A percentile compares a stretch with the other conserved stretches of the same genome.
These are phyloP conservation scores for Cydia splendana DNA, from an alignment of 1,140 invertebrate genomes.

Conservation along the genomic window DNA sequence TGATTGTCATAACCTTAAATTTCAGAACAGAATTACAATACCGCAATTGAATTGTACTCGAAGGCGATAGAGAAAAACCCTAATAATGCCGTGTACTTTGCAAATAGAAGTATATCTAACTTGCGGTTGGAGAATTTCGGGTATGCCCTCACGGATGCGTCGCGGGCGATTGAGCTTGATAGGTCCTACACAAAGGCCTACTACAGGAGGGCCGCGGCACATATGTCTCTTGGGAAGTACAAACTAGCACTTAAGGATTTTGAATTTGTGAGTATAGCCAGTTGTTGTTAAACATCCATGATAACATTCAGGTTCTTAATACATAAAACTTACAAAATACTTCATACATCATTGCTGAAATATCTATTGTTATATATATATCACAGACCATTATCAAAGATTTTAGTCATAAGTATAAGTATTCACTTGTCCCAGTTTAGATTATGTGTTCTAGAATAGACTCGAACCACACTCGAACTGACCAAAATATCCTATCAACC, in stretches of 20 bases:
- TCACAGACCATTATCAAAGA: not conserved
- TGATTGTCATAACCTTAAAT: slow-evolving; percentile 64
- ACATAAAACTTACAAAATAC: too few relatives aligned
- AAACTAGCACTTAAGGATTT: slow-evolving; percentile 98
- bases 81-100: slow-evolving; percentile 91
- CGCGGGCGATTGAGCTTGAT: slow-evolving; percentile 94
- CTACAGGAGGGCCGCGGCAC: slow-evolving; percentile 96
- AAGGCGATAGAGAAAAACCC: slow-evolving; percentile 95
- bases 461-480: not conserved
- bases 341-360: too few relatives aligned
- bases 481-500: not conserved
- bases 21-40: slow-evolving; percentile 93
- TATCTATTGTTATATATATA: not conserved
- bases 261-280: slow-evolving; percentile 89
- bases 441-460: not conserved
- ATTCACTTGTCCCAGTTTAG: not conserved
- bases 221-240: slow-evolving; percentile 99
- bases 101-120: slow-evolving; percentile 97
- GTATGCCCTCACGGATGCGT: slow-evolving; percentile 94
- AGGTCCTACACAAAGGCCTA: slow-evolving; percentile 95
- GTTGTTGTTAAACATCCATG: too few relatives aligned
- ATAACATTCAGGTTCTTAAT: too few relatives aligned
- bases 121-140: slow-evolving; percentile 96
- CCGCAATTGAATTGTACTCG: slow-evolving; percentile 94
- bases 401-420: not conserved